Evolutionary conservation across 2,888 invertebrate genomes (phyloP), one percentile per base, ranked within the genome.

Genomic region (Dendrolimus houi): DNA sequence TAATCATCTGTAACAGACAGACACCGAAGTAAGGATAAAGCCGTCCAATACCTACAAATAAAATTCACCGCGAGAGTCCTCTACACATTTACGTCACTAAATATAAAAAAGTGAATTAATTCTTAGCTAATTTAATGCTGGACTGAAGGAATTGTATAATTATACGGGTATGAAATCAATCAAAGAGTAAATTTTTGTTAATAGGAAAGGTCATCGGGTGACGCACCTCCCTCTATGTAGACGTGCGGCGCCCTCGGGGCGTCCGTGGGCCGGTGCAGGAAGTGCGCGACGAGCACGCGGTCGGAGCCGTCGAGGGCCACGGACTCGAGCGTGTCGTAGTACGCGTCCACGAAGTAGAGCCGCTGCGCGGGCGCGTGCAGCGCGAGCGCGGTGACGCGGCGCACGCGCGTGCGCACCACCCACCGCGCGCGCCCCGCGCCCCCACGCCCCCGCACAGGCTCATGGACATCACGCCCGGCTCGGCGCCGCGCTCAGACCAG

Each of bases 331-430:
- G 93, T 92, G 66, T 92, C 92, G 65, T 93, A 92, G 79, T 96
- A 96, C n/a, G 94, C 93, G 86, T 97, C 97, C 10, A 95, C 93
- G 95, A 96, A 96, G 89, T 97, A 97, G 6, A 97, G 80, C 8
- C 97, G 88, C n/a, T 90, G 86, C 0, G 94, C 94, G 0, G 95
- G 93, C 75, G 93, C 92, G 81, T 96, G 95, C 57, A 97, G 91
- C 7, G 96, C 94, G 54, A 97, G 89, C 65, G 96, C 95, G 7
- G 93, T 92, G 0, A 96, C 96, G 92, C 96, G 95, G 12, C 94
- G 92, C 61, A 94, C 86, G 66, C 93, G 91, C 6, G 91, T 87
- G 58, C 88, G 84, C 56, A 95, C 92, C 52, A 96, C 80, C 59
- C 89, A 84, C 66, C 88, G 89, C 64, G 68, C 69, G 59, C 56